Evolutionary conservation across 2,888 invertebrate species (phyloP).

Genomic region (Dicyrtoma fusca): DNA sequence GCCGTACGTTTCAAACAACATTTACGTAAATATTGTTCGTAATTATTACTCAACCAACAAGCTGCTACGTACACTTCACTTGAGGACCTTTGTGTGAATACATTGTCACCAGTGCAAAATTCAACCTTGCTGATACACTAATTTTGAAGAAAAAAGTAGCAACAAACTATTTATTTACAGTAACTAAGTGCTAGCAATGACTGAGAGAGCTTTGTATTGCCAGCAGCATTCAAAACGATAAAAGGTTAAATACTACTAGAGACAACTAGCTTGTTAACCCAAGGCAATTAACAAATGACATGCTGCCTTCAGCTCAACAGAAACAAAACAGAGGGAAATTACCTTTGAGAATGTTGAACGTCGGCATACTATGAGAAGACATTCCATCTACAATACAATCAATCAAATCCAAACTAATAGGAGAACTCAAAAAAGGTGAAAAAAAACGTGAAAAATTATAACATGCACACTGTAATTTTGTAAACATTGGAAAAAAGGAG

Average conservation of each 20-base stretch:
- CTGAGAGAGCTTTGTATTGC: too few relatives aligned
- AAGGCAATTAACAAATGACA: too few relatives aligned
- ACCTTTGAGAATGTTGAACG: constrained; percentile 87
- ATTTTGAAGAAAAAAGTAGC: constrained; percentile 3
- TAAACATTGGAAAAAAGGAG: neutral
- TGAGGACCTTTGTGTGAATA: neutral
- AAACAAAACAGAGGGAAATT: constrained; percentile 57
- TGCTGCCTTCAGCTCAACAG: constrained; percentile 33
- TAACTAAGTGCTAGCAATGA: neutral
- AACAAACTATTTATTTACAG: neutral
- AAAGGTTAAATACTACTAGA: neutral
- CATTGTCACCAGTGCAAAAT: neutral
- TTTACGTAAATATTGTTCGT: too few relatives aligned
- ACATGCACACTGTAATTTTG: constrained; percentile 3
- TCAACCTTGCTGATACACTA: neutral
- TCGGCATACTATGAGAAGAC: constrained; percentile 79
- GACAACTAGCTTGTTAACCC: neutral
- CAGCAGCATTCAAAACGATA: neutral
- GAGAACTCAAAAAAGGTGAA: constrained; percentile 27
- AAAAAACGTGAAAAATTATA: neutral
- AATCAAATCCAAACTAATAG: constrained; percentile 46
- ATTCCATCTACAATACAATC: constrained; percentile 67
- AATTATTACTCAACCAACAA: too few relatives aligned
- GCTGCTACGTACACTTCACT: too few relatives aligned
- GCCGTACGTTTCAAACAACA: too few relatives aligned